Conservation (phyloP, 30 jellyfish, hydroid and myxozoan species). For the Nemopilema nomurai region DNA sequence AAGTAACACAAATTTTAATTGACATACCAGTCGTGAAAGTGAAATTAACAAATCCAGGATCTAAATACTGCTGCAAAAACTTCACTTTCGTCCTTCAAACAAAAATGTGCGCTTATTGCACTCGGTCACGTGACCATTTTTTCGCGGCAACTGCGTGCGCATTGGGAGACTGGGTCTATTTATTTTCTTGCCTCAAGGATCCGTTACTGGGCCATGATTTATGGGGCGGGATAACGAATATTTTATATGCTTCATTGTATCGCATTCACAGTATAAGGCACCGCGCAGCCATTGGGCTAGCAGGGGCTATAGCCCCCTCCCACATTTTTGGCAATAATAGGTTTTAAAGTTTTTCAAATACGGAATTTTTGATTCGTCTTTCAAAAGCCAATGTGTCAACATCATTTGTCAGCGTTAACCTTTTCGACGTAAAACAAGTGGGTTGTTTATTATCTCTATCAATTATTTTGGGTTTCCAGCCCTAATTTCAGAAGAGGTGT, state of each 20-base stretch:
- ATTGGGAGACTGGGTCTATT: slow-evolving; percentile 38
- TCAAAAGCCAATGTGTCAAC: no score
- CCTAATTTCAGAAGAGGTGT: background rate
- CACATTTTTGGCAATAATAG: no score
- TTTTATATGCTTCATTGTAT: background rate
- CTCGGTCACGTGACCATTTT: slow-evolving; percentile 76
- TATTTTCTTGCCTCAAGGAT: slow-evolving; percentile 12
- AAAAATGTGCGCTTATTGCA: slow-evolving; percentile 87
- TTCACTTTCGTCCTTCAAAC: slow-evolving; percentile 72
- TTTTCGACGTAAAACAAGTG: background rate
- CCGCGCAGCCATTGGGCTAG: no score
- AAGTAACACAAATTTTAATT: background rate
- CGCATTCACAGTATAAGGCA: no score
- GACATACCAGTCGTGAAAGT: slow-evolving; percentile 69
- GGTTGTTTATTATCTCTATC: background rate
- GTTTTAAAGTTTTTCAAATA: no score
- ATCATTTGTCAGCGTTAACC: background rate
- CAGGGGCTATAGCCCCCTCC: no score
- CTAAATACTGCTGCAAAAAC: slow-evolving; percentile 54
- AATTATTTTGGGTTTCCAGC: background rate
- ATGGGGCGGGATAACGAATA: background rate
- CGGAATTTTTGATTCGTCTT: no score
- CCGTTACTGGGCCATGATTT: background rate
- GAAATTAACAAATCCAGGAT: slow-evolving; percentile 52
- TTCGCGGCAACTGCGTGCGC: slow-evolving; percentile 87